Evolutionary conservation across 2,797 vertebrate species (phyloP).

Genomic region (Microhierax caerulescens): DNA sequence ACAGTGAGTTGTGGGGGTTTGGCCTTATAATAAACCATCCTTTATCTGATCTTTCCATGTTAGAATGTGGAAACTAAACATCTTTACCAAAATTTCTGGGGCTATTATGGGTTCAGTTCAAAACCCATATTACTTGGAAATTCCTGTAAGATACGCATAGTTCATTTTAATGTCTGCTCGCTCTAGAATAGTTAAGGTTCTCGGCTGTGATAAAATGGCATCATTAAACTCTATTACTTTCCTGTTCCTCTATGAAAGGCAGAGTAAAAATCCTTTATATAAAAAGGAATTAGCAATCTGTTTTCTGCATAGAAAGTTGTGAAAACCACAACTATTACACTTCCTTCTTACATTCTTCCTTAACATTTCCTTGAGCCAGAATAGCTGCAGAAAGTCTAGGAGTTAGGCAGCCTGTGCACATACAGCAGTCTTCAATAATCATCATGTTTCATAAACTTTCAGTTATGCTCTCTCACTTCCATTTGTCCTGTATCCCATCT

Average conservation of each 20-base stretch:
- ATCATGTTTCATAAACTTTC: background rate
- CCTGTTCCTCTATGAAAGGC: background rate
- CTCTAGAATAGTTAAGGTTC: background rate
- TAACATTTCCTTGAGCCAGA: background rate
- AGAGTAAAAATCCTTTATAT: background rate
- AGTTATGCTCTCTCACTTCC: background rate
- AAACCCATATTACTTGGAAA: background rate
- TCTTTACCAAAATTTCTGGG: background rate
- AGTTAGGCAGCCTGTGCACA: background rate
- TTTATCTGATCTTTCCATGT: background rate
- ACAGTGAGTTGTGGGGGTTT: background rate
- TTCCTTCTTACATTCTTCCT: background rate
- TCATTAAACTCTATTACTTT: background rate
- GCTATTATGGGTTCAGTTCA: background rate
- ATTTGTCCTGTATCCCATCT: background rate
- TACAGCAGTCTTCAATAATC: background rate
- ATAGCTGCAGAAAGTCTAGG: background rate
- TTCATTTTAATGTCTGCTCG: background rate
- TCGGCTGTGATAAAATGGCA: background rate
- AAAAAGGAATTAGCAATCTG: background rate
- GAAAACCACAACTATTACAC: background rate
- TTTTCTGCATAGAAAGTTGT: background rate
- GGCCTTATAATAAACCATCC: background rate
- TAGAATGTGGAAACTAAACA: background rate
- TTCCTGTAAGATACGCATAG: background rate